Evolutionary conservation across 1,140 invertebrate genomes (phyloP).

Genomic region (Trinorchestia longiramus): DNA sequence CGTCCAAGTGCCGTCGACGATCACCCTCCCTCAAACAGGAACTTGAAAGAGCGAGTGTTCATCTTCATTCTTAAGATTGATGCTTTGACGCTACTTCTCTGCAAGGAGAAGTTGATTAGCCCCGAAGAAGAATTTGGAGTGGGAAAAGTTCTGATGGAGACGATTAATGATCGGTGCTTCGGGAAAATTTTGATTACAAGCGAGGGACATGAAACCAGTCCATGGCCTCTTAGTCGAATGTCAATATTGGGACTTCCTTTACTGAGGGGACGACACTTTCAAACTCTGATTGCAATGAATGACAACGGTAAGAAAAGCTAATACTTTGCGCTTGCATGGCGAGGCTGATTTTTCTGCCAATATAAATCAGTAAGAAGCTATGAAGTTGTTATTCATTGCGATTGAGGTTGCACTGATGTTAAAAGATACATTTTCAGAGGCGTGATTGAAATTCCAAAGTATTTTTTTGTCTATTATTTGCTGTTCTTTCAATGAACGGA

Average conservation of each 20-base stretch:
- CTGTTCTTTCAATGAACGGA: background rate
- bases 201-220: background rate
- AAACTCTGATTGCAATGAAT: background rate
- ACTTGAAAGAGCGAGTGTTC: background rate
- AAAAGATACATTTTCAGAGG: background rate
- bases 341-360: background rate
- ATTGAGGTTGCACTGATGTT: background rate
- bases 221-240: background rate
- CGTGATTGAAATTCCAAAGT: background rate
- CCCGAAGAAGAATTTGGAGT: background rate
- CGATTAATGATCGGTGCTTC: background rate
- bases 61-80: slow-evolving; percentile 3
- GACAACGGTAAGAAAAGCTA: background rate
- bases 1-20: background rate
- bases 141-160: background rate
- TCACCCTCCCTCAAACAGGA: background rate
- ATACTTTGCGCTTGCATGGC: background rate
- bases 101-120: background rate
- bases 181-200: background rate
- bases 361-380: background rate
- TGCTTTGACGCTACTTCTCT: slow-evolving; percentile 3
- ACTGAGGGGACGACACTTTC: background rate
- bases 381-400: background rate
- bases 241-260: background rate
- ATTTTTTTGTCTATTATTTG: background rate